These are phyloP conservation scores for Poeciliopsis paucimaculata DNA, from an alignment of 2,797 vertebrate genomes.

Conservation along the genomic window DNA sequence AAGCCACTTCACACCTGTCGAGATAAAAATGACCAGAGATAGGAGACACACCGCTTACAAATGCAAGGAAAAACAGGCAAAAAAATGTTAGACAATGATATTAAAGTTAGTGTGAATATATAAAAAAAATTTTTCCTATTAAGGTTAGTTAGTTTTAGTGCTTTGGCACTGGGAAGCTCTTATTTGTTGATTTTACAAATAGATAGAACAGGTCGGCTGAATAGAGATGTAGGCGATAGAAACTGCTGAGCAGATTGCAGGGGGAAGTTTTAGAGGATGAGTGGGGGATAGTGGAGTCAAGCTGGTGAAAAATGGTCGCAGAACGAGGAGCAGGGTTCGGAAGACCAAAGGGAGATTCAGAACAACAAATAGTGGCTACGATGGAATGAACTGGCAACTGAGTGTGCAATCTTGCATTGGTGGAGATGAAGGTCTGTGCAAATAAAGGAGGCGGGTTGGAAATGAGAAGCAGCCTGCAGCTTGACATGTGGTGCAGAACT, in stretches of 20 bases:
- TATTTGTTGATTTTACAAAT: neutral
- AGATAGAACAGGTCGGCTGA: neutral
- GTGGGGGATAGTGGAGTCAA: neutral
- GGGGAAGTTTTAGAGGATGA: neutral
- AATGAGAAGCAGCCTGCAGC: slow-evolving; percentile 7
- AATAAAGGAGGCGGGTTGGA: neutral
- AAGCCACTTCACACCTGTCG: neutral
- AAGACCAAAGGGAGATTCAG: neutral
- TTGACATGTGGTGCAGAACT: neutral
- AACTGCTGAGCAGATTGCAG: neutral
- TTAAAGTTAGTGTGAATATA: neutral
- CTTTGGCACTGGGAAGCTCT: neutral
- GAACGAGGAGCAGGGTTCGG: neutral
- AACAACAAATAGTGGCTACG: neutral
- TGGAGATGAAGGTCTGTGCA: slow-evolving; percentile 2
- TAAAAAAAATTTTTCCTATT: too few species aligned
- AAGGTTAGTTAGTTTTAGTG: neutral
- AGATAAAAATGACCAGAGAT: neutral
- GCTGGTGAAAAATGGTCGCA: neutral
- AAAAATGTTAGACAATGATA: neutral
- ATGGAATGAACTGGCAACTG: neutral
- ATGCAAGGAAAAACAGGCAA: neutral
- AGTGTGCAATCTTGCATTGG: neutral
- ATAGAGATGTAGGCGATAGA: neutral
- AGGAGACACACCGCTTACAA: neutral